These are phyloP conservation scores for Mormyrus iriodes DNA, from an alignment of 2,113 vertebrate genomes.

Conservation along the genomic window DNA sequence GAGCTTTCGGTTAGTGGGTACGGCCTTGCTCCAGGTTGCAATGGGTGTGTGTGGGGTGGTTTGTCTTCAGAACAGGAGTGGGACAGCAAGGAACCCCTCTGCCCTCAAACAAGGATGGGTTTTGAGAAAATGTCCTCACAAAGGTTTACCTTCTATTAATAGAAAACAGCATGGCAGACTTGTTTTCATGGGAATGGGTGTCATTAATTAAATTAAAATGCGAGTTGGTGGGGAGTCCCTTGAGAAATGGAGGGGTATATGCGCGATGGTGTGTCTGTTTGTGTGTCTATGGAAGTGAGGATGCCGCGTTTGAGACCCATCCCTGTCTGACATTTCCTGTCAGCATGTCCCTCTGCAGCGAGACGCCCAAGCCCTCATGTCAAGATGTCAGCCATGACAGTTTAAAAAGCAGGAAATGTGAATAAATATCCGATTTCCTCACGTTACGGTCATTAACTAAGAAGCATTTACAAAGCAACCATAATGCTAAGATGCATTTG, in stretches of 20 bases:
- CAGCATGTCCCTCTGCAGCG: not conserved
- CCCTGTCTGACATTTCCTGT: not conserved
- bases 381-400: not conserved
- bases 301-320: not conserved
- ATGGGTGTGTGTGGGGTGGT: not conserved
- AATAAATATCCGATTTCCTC: not conserved
- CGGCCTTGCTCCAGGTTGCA: not conserved
- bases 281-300: not conserved
- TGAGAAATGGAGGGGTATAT: not conserved
- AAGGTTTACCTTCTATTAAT: not conserved
- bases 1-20: not conserved
- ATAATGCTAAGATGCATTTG: not conserved
- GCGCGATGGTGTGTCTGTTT: not conserved
- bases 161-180: not conserved
- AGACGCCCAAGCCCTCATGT: not conserved
- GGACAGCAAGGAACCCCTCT: not conserved
- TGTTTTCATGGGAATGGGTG: not conserved
- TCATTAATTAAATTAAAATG: not conserved
- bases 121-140: not conserved
- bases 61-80: not conserved
- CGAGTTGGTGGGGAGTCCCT: not conserved
- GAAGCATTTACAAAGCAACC: not conserved
- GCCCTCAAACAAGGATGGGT: not conserved
- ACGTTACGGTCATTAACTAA: not conserved
- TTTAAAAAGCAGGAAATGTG: not conserved